These are phyloP conservation scores for Ostrea edulis DNA, from an alignment of 1,140 invertebrate species.

Conservation along the genomic window DNA sequence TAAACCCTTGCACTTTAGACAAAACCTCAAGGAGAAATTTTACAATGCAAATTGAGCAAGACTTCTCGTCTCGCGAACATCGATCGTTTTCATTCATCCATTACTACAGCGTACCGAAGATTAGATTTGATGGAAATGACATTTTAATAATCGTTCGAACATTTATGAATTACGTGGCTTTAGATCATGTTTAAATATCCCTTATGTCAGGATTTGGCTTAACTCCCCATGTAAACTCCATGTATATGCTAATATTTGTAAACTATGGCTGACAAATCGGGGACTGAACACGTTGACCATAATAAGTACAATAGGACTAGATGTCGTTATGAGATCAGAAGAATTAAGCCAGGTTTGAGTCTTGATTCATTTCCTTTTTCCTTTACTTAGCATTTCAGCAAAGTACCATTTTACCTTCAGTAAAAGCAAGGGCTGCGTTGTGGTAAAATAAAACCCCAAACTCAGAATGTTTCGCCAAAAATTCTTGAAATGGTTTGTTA, in stretches of 20 bases:
- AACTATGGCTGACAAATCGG: slow-evolving; percentile 22
- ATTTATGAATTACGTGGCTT: slow-evolving; percentile 20
- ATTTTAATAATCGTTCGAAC: neutral
- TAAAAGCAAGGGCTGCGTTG: neutral
- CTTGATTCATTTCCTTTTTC: neutral
- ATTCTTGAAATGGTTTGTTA: no score
- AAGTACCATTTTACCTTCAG: neutral
- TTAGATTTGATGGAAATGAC: neutral
- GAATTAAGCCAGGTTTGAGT: slow-evolving; percentile 40
- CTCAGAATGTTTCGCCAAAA: no score
- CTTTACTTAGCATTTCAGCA: neutral
- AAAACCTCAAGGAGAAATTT: neutral
- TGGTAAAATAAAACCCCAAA: neutral
- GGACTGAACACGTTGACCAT: neutral
- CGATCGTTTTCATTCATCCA: neutral
- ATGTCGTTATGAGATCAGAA: slow-evolving; percentile 41
- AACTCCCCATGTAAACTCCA: neutral
- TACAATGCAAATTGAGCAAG: neutral
- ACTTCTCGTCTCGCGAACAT: neutral
- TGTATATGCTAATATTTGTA: neutral
- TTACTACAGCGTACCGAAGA: neutral
- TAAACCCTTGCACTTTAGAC: neutral
- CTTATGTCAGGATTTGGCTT: neutral
- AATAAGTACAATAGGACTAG: slow-evolving; percentile 21
- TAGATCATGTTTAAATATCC: slow-evolving; percentile 19